Evolutionary conservation across 2,888 invertebrate genomes (phyloP), one percentile per base, ranked within the genome.

Genomic region (Mesochorus sp.): DNA sequence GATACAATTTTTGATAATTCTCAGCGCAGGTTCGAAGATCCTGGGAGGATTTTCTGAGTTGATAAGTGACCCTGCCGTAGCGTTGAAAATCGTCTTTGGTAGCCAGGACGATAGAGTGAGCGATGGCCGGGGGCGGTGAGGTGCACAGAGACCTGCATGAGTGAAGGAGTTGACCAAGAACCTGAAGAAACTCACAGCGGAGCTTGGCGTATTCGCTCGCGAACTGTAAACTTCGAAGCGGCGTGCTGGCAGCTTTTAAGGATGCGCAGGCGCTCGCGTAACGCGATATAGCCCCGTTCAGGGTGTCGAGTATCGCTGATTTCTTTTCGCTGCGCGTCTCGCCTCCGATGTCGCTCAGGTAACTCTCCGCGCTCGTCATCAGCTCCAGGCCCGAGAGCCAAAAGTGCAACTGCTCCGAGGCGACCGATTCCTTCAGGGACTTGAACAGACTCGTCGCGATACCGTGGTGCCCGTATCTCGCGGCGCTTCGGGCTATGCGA

Each of bases 51-150:
- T 96, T 96, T 55, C 95, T 91, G 82, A 97, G 89, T 92, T 94
- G 88, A 87, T 94, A 94, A 0, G 96, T 95, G 0, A 96, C 95
- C 82, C 96, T 94, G 0, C 96, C 96, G 88, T 95, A 96, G 82
- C 95, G 93, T 83, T 96, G 95, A 67, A 96, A 93, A 84, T 96
- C 96, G 86, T 96, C 96, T 61, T 96, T 93, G 0, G 95, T 94
- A 42, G 94, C 94, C 81, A 95, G 95, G 0, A 97, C 97, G 62
- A 96, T 93, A 1, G 96, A 94, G 1, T 95, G 94, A 0, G 98
- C 97, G 70, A 98, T 97, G 0, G 98, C 98, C 0, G 98, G 97
- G 39, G 98, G 97, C 26, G 98, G 98, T 74, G 97, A 97, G 75
- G 97, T 96, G 86, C 96, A 96, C 39, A 97, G 92, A 75, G 96